Evolutionary conservation across 2,888 invertebrate species (phyloP).

Genomic region (Leptinotarsa juncta): DNA sequence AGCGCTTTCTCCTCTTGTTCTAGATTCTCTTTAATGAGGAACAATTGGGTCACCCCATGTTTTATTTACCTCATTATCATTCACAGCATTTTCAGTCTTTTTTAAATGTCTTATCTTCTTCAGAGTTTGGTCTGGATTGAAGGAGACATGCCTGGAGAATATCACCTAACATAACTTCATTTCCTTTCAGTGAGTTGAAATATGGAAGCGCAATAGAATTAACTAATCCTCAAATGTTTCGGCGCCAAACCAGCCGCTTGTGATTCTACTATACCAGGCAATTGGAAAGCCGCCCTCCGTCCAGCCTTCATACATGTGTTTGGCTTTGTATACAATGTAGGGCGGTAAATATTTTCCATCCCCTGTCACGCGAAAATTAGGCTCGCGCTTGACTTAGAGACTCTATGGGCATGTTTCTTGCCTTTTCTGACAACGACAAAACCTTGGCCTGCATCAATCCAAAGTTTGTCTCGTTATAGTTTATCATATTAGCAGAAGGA

Average conservation of each 20-base stretch:
- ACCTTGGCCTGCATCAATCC: constrained; percentile 52
- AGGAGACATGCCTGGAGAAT: constrained; percentile 46
- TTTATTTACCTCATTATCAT: not conserved
- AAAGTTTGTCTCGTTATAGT: constrained; percentile 58
- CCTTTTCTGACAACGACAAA: constrained; percentile 35
- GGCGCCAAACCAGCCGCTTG: constrained; percentile 18
- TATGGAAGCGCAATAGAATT: constrained; percentile 21
- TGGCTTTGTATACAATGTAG: too few relatives aligned
- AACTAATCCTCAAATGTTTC: constrained; percentile 8
- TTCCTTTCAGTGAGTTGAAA: constrained; percentile 37
- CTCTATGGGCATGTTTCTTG: constrained; percentile 37
- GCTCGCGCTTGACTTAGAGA: constrained; percentile 43
- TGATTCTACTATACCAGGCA: constrained; percentile 32
- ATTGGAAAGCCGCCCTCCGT: constrained; percentile 34
- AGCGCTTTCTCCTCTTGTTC: too few relatives aligned
- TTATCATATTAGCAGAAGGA: constrained; percentile 43
- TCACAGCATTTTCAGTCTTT: constrained; percentile 24
- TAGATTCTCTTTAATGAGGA: too few relatives aligned
- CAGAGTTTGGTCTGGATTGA: too few relatives aligned
- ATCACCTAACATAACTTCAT: constrained; percentile 54
- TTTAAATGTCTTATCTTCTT: constrained; percentile 27
- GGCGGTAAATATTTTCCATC: too few relatives aligned
- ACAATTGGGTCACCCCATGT: too few relatives aligned
- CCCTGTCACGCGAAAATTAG: constrained; percentile 56
- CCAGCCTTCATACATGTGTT: constrained; percentile 37